phyloP scores from a whole-genome alignment of 2,113 vertebrate genomes.

The Cricetomys ansorgei region DNA sequence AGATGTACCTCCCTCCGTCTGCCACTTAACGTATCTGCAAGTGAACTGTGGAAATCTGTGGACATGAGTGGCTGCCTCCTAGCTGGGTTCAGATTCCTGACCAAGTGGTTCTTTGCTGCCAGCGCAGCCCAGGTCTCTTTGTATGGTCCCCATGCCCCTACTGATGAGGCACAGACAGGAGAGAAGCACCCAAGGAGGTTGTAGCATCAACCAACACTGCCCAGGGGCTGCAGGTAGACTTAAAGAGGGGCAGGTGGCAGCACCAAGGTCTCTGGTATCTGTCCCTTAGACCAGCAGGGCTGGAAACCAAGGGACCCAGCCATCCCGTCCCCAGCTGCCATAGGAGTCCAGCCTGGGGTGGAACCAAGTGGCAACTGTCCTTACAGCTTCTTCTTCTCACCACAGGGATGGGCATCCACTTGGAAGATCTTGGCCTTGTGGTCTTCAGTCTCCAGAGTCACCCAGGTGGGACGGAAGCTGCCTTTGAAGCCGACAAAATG shows the following conservation, averaged over 20 bases:
- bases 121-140: background rate
- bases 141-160: background rate
- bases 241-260: background rate
- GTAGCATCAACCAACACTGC: background rate
- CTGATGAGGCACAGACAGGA: slow-evolving; percentile 28
- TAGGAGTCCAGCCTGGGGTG: background rate
- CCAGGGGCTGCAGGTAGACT: background rate
- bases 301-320: slow-evolving; percentile 55
- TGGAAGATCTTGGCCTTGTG: slow-evolving; percentile 91
- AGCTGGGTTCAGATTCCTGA: background rate
- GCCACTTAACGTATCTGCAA: fast-evolving
- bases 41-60: background rate
- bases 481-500: slow-evolving; percentile 93
- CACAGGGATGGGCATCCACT: slow-evolving; percentile 91
- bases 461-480: slow-evolving; percentile 90
- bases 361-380: slow-evolving; percentile 4
- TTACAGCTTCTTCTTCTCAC: slow-evolving; percentile 93
- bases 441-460: slow-evolving; percentile 87
- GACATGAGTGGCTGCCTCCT: too few species aligned
- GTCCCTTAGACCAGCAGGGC: background rate
- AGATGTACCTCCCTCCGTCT: background rate
- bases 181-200: background rate
- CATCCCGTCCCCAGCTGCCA: slow-evolving; percentile 64
- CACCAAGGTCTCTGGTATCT: background rate
- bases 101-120: background rate